Conservation (phyloP, 2,797 vertebrate species). For the Calcarius lapponicus region DNA sequence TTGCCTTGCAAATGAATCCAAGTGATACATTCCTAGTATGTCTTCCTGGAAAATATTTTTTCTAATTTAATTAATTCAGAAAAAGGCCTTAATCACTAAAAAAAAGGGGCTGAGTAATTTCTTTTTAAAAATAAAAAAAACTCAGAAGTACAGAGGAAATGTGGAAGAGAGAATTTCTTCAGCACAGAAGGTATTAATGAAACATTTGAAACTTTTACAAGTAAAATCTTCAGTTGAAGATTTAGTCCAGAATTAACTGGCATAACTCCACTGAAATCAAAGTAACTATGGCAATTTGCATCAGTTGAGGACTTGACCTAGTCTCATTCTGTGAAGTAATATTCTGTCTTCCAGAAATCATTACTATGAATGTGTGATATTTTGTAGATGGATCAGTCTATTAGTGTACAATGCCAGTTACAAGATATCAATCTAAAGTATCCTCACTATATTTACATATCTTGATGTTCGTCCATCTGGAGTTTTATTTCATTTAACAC, state of each 20-base stretch:
- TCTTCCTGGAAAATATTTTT: constrained; percentile 16
- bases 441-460: neutral
- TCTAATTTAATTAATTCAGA: neutral
- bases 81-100: neutral
- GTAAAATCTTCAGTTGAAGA: neutral
- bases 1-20: constrained; percentile 6
- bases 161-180: neutral
- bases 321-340: neutral
- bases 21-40: neutral
- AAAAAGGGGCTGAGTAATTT: neutral
- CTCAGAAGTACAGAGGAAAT: neutral
- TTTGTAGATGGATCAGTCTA: neutral
- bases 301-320: neutral
- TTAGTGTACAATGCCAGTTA: neutral
- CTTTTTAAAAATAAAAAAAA: neutral
- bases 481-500: neutral
- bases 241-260: constrained; percentile 1
- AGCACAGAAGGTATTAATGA: neutral
- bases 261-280: neutral
- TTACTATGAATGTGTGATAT: neutral
- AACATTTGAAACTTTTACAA: neutral
- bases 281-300: neutral
- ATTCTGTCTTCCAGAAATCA: neutral
- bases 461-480: neutral
- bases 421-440: neutral